Conservation (phyloP, 2,888 invertebrate species). For the Diaphora mendica region DNA sequence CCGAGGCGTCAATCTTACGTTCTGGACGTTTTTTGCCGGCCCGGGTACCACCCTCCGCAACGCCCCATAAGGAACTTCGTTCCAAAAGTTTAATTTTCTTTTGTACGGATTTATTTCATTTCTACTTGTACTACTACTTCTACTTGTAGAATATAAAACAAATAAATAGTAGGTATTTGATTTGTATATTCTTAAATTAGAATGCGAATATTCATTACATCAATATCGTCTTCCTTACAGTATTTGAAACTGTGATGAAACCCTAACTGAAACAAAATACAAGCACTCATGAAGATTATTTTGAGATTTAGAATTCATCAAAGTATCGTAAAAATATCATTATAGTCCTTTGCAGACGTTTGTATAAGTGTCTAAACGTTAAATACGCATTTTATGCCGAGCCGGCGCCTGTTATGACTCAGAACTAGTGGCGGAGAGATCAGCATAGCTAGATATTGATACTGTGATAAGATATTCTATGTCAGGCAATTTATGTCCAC, state of each 20-base stretch:
- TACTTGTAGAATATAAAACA: no score
- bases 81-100: no score
- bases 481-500: conserved; percentile 9
- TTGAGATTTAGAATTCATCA: conserved; percentile 45
- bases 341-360: conserved; percentile 39
- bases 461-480: conserved; percentile 6
- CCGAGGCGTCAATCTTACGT: no score
- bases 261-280: conserved; percentile 26
- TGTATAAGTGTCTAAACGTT: conserved; percentile 34
- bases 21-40: no score
- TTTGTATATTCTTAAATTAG: no score
- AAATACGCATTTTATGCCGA: conserved; percentile 38
- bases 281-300: conserved; percentile 40
- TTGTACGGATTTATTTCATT: no score
- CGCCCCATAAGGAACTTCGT: no score
- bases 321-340: conserved; percentile 47
- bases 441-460: conserved; percentile 10
- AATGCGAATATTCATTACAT: background rate
- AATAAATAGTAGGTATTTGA: no score
- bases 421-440: conserved; percentile 21
- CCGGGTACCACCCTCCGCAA: no score
- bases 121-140: no score
- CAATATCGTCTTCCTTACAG: background rate
- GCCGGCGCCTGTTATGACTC: conserved; percentile 46
- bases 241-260: background rate